Percentiles rank a stretch among this genome's conserved stretches.
Conservation (phyloP, 1,140 invertebrate species). For the Frieseomelitta varia region DNA sequence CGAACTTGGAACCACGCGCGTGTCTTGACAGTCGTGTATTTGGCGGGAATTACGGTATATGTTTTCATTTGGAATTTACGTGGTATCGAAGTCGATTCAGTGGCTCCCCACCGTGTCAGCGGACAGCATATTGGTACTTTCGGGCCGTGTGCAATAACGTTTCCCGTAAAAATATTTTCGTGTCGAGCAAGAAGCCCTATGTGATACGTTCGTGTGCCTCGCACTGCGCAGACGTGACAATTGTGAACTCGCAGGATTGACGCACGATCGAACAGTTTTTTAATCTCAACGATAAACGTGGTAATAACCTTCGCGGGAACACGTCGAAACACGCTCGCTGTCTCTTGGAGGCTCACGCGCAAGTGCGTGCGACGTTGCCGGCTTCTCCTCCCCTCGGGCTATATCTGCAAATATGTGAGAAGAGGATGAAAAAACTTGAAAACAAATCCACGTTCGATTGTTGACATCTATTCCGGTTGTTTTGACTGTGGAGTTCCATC, state of each 20-base stretch:
- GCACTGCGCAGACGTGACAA: not conserved
- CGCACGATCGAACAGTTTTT: slow-evolving; percentile 6
- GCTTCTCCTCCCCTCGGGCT: slow-evolving; percentile 39
- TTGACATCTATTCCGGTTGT: not conserved
- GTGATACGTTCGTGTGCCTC: slow-evolving; percentile 21
- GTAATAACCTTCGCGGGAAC: slow-evolving; percentile 58
- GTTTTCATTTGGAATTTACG: slow-evolving; percentile 19
- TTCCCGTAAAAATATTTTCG: slow-evolving; percentile 45
- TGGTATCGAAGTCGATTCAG: slow-evolving; percentile 25
- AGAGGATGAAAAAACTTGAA: not conserved
- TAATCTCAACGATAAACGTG: slow-evolving; percentile 36
- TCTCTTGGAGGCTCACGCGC: slow-evolving; percentile 59
- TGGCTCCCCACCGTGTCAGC: slow-evolving; percentile 39
- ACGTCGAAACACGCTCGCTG: slow-evolving; percentile 60
- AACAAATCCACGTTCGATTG: too few relatives aligned
- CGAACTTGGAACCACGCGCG: slow-evolving; percentile 59
- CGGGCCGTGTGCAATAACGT: slow-evolving; percentile 71
- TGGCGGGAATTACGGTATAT: slow-evolving; percentile 58
- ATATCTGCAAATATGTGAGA: slow-evolving; percentile 36
- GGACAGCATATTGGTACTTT: slow-evolving; percentile 61
- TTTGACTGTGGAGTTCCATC: not conserved
- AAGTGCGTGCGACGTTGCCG: slow-evolving; percentile 74
- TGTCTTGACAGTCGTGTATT: slow-evolving; percentile 65
- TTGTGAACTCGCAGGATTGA: not conserved
- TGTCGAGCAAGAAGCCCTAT: not conserved